These are phyloP conservation scores for Aporophyla lueneburgensis DNA, from an alignment of 2,888 invertebrate species.

Conservation along the genomic window DNA sequence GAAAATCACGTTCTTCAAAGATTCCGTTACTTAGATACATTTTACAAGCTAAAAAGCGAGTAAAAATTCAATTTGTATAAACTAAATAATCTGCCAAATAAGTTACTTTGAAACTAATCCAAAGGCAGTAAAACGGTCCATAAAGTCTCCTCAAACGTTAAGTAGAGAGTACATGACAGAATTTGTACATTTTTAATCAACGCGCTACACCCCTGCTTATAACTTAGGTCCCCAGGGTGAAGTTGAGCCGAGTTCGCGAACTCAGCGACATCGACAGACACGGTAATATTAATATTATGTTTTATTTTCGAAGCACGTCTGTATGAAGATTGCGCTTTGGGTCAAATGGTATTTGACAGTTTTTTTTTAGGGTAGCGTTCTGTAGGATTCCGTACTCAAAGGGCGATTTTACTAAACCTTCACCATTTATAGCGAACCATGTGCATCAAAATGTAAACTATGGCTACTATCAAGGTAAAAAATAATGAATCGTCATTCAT, in stretches of 20 bases:
- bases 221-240: constrained; percentile 26
- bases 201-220: constrained; percentile 5
- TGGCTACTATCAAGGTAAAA: too few relatives aligned
- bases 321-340: background rate
- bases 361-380: too few relatives aligned
- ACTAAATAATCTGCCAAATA: background rate
- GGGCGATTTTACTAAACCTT: background rate
- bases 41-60: too few relatives aligned
- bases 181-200: constrained; percentile 39
- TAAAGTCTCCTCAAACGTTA: background rate
- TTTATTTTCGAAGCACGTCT: constrained; percentile 34
- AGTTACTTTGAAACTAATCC: background rate
- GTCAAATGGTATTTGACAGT: background rate
- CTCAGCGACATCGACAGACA: background rate
- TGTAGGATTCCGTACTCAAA: background rate
- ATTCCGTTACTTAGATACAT: too few relatives aligned
- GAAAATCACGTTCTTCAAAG: too few relatives aligned
- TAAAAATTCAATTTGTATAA: too few relatives aligned
- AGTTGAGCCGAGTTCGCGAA: constrained; percentile 3
- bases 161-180: background rate
- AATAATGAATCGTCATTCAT: too few relatives aligned
- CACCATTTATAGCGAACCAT: too few relatives aligned
- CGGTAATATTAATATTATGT: constrained; percentile 14
- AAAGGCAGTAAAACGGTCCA: background rate
- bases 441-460: too few relatives aligned